Base-by-base conservation (phyloP, 1,140 invertebrate genomes). In the Lucilia cuprina region DNA sequence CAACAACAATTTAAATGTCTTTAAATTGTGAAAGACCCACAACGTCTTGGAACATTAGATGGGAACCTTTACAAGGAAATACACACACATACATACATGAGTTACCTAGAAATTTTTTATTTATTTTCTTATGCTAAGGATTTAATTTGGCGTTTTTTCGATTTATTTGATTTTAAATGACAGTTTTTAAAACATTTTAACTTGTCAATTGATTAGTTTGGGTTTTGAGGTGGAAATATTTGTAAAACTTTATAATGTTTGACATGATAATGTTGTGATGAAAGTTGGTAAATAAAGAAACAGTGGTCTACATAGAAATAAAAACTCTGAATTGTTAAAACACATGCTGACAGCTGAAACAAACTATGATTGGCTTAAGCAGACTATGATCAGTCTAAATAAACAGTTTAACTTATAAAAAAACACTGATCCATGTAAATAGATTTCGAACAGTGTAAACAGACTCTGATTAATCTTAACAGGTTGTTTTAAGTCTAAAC, bases 161-260 rank as follows among this genome's bases (percentile, higher is more conserved):
- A 3, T 30, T 25, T 49, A 19, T 49, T 50, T 80, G 77, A 49
- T 80, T 49, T 80, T 25, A 50, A 30, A 80, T 80, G 77, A 50
- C 77, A 50, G 41, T 80, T 80, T 80, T 25, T 50, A 50, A 21
- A 80, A 19, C 77, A 14, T 25, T 80, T 50, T 50, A 80, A 49
- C n/a, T 80, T 80, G 41, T 80, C 77, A 80, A 80, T 50, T 80
- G 35, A 0, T 12, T 21, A 70, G 19, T 60, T 60, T 60, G 13
- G 55, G 55, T 60, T 60, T 60, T 60, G 5, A n/a, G n/a, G 1
- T 4, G 7, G 55, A 60, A 60, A 60, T 60, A 14, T 17, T 17
- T 60, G 0, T 17, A 12, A 4, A 21, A 19, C 9, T 12, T 19
- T 70, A 8, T 25, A 21, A 21, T 21, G 17, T 70, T 19, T 8